Evolutionary conservation across 2,113 vertebrate genomes (phyloP), one percentile per base, ranked within the genome.

Genomic region (Nerophis ophidion): DNA sequence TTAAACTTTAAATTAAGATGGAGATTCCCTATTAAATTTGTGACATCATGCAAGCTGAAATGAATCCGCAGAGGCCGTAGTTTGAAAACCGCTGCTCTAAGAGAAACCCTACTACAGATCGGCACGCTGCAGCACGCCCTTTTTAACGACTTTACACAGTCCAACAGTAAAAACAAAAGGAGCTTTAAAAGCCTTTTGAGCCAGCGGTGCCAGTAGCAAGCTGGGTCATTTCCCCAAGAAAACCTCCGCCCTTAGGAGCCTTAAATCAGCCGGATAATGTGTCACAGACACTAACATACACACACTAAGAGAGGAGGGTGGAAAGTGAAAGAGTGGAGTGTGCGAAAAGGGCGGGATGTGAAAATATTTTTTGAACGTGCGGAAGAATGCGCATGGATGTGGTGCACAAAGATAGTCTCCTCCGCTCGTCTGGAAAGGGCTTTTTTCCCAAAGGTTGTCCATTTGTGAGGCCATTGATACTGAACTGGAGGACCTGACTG

Each of bases 111-210:
- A 53, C 50, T 66, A 50, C 49, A 19, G 2, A 57, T 13, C 26
- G 70, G 52, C n/a, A 17, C 61, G 40, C 36, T 16, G 40, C 60
- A 68, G 44, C 58, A 66, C 9, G 16, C 71, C 48, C 64, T n/a
- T 35, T 53, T 49, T 38, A 61, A 69, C 40, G 46, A 34, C 55
- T 63, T 68, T 15, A 68, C 68, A 64, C 17, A 56, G 12, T 57
- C 57, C 63, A 79, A 82, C 51, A 77, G 36, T 67, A 65, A 66
- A 78, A 80, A 87, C 77, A 84, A 74, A 81, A 81, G 70, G 34
- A 57, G 60, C 73, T 70, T 60, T 66, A 59, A 71, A 76, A 68
- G 40, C 38, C 57, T 61, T 72, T 83, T 76, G 76, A 68, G 65
- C 53, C 45, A 44, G 49, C 51, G 66, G 63, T 62, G 48, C 51